phyloP scores from a whole-genome alignment of 2,797 vertebrate species.

The Phrynocephalus forsythii region DNA sequence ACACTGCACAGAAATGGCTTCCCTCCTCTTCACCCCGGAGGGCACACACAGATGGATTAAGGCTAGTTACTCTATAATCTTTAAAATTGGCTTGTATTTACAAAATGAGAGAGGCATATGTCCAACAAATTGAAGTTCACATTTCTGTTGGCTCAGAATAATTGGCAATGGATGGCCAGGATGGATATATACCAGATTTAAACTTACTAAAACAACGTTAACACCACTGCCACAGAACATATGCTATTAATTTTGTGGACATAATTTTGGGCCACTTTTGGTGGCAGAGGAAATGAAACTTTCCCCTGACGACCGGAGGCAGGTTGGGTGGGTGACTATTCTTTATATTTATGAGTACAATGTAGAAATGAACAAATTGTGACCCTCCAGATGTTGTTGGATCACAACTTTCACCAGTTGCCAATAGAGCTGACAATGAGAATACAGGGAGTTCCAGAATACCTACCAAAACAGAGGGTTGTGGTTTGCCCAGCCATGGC shows the following conservation, averaged over 20 bases:
- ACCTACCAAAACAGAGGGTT: no score
- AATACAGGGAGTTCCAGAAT: no score
- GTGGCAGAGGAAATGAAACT: neutral
- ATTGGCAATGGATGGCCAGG: neutral
- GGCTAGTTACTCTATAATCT: neutral
- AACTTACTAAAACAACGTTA: neutral
- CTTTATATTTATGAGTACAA: no score
- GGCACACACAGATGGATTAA: neutral
- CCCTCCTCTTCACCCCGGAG: neutral
- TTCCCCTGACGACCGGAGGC: neutral
- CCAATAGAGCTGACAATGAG: no score
- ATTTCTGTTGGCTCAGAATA: neutral
- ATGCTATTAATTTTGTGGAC: neutral
- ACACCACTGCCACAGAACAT: neutral
- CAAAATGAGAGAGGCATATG: neutral
- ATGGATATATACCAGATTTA: neutral
- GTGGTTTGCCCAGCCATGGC: no score
- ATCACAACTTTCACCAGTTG: no score
- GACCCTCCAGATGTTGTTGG: no score
- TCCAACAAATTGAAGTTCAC: neutral
- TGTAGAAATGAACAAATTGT: no score
- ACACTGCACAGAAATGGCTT: neutral
- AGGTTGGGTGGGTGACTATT: neutral
- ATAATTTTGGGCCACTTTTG: neutral
- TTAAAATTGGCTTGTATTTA: neutral